Evolutionary conservation across 1,140 invertebrate genomes (phyloP), one percentile per base, ranked within the genome.

Genomic region (Lethrus apterus): DNA sequence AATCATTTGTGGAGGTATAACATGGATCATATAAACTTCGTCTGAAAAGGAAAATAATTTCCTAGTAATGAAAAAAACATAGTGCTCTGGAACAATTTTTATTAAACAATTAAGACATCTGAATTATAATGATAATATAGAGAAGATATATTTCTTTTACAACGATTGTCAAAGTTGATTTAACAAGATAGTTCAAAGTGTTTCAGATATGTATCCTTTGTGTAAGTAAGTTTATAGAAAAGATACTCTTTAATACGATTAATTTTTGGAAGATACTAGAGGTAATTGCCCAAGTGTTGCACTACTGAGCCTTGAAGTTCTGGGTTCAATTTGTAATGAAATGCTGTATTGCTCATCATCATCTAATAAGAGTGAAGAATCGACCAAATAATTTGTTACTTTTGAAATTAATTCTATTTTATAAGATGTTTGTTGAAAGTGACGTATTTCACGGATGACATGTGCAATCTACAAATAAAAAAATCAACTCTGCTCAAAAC

Each of bases 391-490:
- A 56, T 80, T 81, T 18, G 79, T 79, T 29, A 89, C 88, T 70
- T 87, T 86, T 20, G 77, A 71, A 46, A 86, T 88, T 49, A 85
- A 75, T 57, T 91, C 86, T 47, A 94, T 93, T 68, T 89, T 92
- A 64, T 94, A 95, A 1, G 87, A 84, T 3, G 88, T 93, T 66
- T 93, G 88, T 63, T 95, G 92, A 65, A 90, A 93, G 54, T 91
- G 85, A 30, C 87, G 75, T 50, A 94, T 92, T 70, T 95, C 92
- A 44, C 89, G 73, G 50, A 95, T 94, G 1, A 94, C 89, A 62
- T 94, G 89, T 20, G 91, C 89, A 64, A 94, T 88, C 90, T 93
- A 67, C 18, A 78, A 77, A 46, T 36, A 58, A 44, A 48, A 35
- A 33, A 20, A 48, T 43, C 46, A 26, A 26, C 29, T 15, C 19